Base-by-base conservation (phyloP, 2,113 vertebrate species). In the Chunga burmeisteri region DNA sequence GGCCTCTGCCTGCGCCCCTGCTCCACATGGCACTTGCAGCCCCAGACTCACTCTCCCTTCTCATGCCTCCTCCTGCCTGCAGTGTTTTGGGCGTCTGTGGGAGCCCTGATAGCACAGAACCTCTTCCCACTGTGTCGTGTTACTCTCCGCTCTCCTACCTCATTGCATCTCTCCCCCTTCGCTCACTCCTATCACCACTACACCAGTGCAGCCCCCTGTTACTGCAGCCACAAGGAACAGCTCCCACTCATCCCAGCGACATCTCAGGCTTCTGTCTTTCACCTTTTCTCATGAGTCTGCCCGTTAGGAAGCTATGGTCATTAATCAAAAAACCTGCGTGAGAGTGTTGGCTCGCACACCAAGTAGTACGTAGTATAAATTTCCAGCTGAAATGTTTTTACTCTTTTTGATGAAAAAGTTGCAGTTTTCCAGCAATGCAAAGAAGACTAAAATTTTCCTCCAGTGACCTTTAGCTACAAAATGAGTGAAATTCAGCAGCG, bases 1-100 rank as follows among this genome's bases (percentile, higher is more conserved):
- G 11, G 7, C 15, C 15, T 40, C 49, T 81, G 42, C 4, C 12
- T 0, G 2, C 1, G 1, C 1, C 11, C 9, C 4, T 13, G 11
- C 16, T 75, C 19, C 7, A 6, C 5, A 2, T 6, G 20, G 22
- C 5, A 49, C 4, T 0, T 8, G 9, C 3, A 42, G 26, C 8
- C 9, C 20, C 7, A 1, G 10, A 12, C 40, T 67, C 12, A 42
- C 6, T 50, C 16, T 38, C 3, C 13, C 17, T 83, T 80, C 26
- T 7, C 11, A 8, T 46, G 10, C 4, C 9, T 70, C 34, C 44
- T 50, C 11, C 10, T 4, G 30, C 1, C 8, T 2, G 0, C 0
- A 1, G 7, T 49, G 49, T 61, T 63, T 46, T 30, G 19, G 17
- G 32, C 7, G 9, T 72, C 38, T 81, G 7, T 34, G 40, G 19